Evolutionary conservation across 2,888 invertebrate genomes (phyloP).

Genomic region (Smittia sp.): DNA sequence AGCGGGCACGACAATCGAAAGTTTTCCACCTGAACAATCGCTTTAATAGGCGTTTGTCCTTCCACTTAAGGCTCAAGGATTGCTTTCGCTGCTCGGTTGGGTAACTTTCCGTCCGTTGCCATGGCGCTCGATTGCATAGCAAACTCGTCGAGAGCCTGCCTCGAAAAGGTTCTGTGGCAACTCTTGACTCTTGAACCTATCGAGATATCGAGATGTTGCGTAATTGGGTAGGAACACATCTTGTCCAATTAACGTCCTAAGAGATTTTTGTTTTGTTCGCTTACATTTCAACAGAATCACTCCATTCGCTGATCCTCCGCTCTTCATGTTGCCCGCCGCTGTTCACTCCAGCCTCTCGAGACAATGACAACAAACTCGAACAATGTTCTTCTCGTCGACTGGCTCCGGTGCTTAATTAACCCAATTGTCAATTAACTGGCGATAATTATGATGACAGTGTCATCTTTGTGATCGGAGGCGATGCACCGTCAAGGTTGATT

Average conservation of each 20-base stretch:
- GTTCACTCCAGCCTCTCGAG: neutral
- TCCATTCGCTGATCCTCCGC: constrained; percentile 16
- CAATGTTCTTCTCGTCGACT: neutral
- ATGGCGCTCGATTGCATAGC: neutral
- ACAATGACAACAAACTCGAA: neutral
- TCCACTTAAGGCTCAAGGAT: neutral
- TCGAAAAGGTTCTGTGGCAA: too few relatives aligned
- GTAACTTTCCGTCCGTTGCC: neutral
- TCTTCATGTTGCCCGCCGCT: constrained; percentile 15
- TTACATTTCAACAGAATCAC: constrained; percentile 36
- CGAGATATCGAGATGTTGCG: too few relatives aligned
- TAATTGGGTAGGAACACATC: too few relatives aligned
- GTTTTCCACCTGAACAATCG: neutral
- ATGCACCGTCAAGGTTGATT: constrained; percentile 26
- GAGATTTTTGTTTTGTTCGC: neutral
- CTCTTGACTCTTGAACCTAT: too few relatives aligned
- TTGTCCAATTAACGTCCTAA: too few relatives aligned
- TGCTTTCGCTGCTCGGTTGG: neutral
- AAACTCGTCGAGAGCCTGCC: too few relatives aligned
- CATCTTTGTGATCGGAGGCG: neutral
- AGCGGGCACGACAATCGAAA: neutral
- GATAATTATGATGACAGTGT: constrained; percentile 25
- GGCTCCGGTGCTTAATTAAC: constrained; percentile 12
- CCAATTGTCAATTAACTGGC: neutral
- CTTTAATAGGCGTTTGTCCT: neutral